Base-by-base conservation (phyloP, 37 sponge, comb jelly and placozoan species). In the Oscarella lobularis region DNA sequence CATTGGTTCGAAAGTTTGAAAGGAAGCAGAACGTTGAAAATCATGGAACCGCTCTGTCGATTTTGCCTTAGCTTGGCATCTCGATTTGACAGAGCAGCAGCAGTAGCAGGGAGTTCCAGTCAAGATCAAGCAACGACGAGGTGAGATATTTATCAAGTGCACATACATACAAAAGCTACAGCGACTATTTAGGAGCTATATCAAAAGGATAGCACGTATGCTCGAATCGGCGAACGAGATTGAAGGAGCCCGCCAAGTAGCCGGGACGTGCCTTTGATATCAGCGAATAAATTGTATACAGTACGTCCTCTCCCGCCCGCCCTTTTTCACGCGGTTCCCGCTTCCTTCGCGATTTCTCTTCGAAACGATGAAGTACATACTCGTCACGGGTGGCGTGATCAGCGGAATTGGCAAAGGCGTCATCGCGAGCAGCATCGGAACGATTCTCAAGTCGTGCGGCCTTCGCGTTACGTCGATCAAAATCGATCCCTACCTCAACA, bases 401-500 rank as follows among this genome's bases (percentile, higher is more conserved):
- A 96, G 98, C 66, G 94, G 98, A 2, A 75, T 96, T n/a, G 98
- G 98, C 0, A 96, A 96, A 65, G 98, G 98, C 2, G 85, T 96
- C 76, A 90, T 96, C 36, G 89, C 98, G 33, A 90, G 91, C 80
- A 90, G 91, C 40, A 80, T 96, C 33, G 98, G 98, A 0, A 96
- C 94, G 1, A 78, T 96, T 37, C 78, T 96, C 37, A 96, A 96
- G 76, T 87, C 88, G 9, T 67, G 90, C 33, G 94, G 94, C 2
- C 74, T 96, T 31, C 71, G 75, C 29, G 94, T 96, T 31, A 96
- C 94, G 0, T 91, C 98, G 35, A 96, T 96, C 39, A 96, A 96
- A 85, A 93, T 96, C 39, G 98, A 96, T 40, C 98, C 98, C 2
- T 96, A 96, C 74, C 83, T 96, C 38, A 96, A 96, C 78, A 96